Conservation (phyloP, 2,797 vertebrate species). For the Heteromormyrus szaboi region DNA sequence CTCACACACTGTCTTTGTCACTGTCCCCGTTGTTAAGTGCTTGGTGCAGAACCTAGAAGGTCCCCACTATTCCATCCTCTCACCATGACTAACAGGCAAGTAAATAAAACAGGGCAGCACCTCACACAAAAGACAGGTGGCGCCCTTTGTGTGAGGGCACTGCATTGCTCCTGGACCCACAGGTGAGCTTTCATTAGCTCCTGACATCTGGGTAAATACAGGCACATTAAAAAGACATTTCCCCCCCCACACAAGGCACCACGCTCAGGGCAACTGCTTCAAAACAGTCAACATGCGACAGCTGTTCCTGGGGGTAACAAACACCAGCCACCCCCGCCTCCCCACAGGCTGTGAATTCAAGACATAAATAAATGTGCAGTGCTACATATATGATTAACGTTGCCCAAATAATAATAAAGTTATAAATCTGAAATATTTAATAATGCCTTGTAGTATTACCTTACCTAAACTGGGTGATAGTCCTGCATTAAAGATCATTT, state of each 20-base stretch:
- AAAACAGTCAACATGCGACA: slow-evolving; percentile 43
- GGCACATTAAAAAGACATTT: slow-evolving; percentile 48
- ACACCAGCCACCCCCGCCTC: slow-evolving; percentile 14
- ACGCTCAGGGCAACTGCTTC: slow-evolving; percentile 18
- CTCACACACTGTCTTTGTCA: neutral
- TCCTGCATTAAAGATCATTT: neutral
- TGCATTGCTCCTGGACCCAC: slow-evolving; percentile 34
- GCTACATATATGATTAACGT: neutral
- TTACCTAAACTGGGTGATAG: neutral
- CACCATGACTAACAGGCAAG: slow-evolving; percentile 16
- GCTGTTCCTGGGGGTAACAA: slow-evolving; percentile 29
- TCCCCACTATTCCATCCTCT: slow-evolving; percentile 29
- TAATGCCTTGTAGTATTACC: neutral
- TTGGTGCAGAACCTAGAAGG: slow-evolving; percentile 54
- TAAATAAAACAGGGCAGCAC: slow-evolving; percentile 21
- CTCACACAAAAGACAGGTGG: slow-evolving; percentile 28
- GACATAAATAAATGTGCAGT: neutral
- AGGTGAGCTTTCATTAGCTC: slow-evolving; percentile 19
- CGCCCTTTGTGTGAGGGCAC: slow-evolving; percentile 38
- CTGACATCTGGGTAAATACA: slow-evolving; percentile 40
- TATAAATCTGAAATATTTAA: neutral
- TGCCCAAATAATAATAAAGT: neutral
- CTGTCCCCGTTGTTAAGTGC: slow-evolving; percentile 51
- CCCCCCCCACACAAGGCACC: slow-evolving; percentile 22
- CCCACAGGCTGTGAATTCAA: neutral